phyloP scores from a whole-genome alignment of 2,888 invertebrate species.

The Eulithis prunata region DNA sequence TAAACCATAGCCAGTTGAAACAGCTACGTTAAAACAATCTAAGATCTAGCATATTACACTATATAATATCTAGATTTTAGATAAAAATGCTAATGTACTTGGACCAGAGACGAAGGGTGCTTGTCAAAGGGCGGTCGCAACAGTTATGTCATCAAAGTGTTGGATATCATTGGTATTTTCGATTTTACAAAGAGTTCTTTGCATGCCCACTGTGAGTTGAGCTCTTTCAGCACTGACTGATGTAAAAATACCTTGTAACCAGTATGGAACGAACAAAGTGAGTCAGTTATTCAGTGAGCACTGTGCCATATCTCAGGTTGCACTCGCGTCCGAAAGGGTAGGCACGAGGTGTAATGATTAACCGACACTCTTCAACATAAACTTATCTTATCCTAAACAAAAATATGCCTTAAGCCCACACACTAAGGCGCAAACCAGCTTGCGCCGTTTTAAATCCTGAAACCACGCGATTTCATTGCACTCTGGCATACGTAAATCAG shows the following conservation, averaged over 20 bases:
- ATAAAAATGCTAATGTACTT: too few relatives aligned
- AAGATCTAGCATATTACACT: background rate
- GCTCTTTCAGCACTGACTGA: too few relatives aligned
- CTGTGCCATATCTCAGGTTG: slow-evolving; percentile 35
- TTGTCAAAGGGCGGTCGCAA: too few relatives aligned
- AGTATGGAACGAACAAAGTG: background rate
- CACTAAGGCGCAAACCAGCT: background rate
- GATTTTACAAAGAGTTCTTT: too few relatives aligned
- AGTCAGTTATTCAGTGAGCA: background rate
- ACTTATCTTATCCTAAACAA: slow-evolving; percentile 28
- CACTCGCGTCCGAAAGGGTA: slow-evolving; percentile 43
- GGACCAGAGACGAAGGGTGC: too few relatives aligned
- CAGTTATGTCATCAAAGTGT: too few relatives aligned
- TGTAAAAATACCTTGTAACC: too few relatives aligned
- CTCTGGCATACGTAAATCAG: slow-evolving; percentile 52
- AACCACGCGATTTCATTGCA: slow-evolving; percentile 47
- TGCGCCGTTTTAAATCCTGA: slow-evolving; percentile 11
- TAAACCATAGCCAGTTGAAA: background rate
- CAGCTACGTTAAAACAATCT: background rate
- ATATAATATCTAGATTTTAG: too few relatives aligned
- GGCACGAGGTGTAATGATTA: slow-evolving; percentile 46
- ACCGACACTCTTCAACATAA: slow-evolving; percentile 47
- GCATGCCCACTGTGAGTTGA: too few relatives aligned
- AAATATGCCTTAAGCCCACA: slow-evolving; percentile 24
- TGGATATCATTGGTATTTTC: too few relatives aligned